A percentile compares a stretch with the other conserved stretches of the same genome.
Evolutionary conservation across 2,888 invertebrate species (phyloP).

Genomic region (Oscheius sp.): DNA sequence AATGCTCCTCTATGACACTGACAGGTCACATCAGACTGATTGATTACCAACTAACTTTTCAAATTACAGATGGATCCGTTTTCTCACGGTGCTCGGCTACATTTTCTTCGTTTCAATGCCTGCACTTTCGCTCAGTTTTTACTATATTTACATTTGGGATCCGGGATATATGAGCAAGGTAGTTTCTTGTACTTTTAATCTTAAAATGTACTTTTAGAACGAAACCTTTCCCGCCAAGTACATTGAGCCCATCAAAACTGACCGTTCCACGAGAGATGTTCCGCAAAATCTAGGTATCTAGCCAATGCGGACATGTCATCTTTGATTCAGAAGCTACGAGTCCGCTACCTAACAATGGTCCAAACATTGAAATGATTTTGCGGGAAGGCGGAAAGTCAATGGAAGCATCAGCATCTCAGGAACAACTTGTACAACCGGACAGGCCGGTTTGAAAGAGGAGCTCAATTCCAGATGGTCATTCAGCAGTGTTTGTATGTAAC

Average conservation of each 20-base stretch:
- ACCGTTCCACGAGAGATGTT: constrained; percentile 7
- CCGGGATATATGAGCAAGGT: constrained; percentile 62
- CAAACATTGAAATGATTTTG: constrained; percentile 15
- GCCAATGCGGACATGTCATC: not conserved
- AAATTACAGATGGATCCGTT: constrained; percentile 65
- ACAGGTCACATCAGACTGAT: constrained; percentile 2
- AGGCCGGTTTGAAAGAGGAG: not conserved
- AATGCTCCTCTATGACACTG: constrained; percentile 21
- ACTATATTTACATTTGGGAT: constrained; percentile 71
- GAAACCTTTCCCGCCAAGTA: constrained; percentile 35
- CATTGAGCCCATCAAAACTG: constrained; percentile 38
- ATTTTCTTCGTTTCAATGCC: constrained; percentile 68
- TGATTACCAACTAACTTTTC: not conserved
- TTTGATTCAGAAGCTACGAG: not conserved
- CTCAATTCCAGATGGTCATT: not conserved
- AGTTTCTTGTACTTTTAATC: not conserved
- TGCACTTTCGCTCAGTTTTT: constrained; percentile 64
- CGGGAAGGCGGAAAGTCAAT: constrained; percentile 33
- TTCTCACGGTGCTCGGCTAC: constrained; percentile 69
- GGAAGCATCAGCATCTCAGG: constrained; percentile 20
- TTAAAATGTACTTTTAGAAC: constrained; percentile 3
- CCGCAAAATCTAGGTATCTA: not conserved
- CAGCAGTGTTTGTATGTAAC: not conserved
- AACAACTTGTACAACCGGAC: not conserved
- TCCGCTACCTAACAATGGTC: not conserved